These are phyloP conservation scores for Chloroceryle amazona DNA, from an alignment of 2,797 vertebrate species.

Conservation along the genomic window DNA sequence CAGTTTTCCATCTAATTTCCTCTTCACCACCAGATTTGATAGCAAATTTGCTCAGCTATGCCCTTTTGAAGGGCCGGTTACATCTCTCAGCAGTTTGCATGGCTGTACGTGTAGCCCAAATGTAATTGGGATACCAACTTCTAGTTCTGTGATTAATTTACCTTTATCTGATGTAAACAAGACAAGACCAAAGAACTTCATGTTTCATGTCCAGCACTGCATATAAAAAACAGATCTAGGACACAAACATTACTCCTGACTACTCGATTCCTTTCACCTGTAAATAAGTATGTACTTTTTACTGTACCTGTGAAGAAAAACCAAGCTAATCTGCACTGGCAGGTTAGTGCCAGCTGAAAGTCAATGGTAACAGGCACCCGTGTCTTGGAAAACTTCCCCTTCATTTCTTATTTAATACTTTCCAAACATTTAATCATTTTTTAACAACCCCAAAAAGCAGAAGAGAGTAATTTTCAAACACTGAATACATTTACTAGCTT, in stretches of 20 bases:
- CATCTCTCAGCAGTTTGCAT: not conserved
- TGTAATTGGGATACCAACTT: not conserved
- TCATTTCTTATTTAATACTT: not conserved
- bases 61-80: not conserved
- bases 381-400: not conserved
- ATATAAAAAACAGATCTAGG: not conserved
- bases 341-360: not conserved
- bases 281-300: not conserved
- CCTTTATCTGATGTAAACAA: not conserved
- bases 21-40: not conserved
- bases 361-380: not conserved
- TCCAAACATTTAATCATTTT: not conserved
- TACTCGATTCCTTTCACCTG: not conserved
- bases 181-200: not conserved
- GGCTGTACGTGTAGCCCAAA: not conserved
- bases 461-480: not conserved
- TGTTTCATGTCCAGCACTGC: not conserved
- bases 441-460: not conserved
- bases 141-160: not conserved
- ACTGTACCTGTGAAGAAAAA: not conserved
- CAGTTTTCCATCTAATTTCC: conserved; percentile 10
- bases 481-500: not conserved
- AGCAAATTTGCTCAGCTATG: not conserved
- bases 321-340: not conserved
- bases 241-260: not conserved